These are phyloP conservation scores for Labeo rohita DNA, from an alignment of 2,113 vertebrate genomes.

Conservation along the genomic window DNA sequence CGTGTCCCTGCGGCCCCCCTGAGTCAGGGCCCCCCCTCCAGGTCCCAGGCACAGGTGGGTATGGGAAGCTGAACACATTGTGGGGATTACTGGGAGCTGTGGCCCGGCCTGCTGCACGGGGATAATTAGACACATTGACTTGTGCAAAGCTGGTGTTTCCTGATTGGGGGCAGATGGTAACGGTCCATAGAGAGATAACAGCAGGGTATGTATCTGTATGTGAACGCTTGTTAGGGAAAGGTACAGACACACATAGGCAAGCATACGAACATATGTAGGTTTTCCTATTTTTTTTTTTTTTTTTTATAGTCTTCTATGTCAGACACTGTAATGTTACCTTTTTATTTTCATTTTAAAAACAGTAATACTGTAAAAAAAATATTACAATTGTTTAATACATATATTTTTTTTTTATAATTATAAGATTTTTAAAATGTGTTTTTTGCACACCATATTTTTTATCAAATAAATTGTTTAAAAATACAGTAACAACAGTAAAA, in stretches of 20 bases:
- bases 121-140: conserved; percentile 82
- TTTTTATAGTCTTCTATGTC: neutral
- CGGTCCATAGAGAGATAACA: conserved; percentile 65
- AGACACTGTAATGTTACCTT: neutral
- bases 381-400: no score
- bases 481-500: no score
- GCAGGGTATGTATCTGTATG: conserved; percentile 38
- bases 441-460: no score
- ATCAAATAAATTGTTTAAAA: no score
- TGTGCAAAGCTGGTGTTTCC: conserved; percentile 81
- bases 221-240: neutral
- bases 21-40: conserved; percentile 49
- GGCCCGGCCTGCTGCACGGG: conserved; percentile 60
- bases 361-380: neutral
- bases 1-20: conserved; percentile 57
- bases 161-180: conserved; percentile 79
- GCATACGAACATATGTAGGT: neutral
- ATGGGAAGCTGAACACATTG: conserved; percentile 81
- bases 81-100: conserved; percentile 76
- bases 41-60: conserved; percentile 78
- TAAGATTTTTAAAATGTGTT: no score
- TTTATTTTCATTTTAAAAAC: neutral
- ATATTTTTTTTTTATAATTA: no score
- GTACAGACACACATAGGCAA: neutral
- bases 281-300: neutral